phyloP scores from a whole-genome alignment of 2,888 invertebrate genomes.

The Scaptomyza caliginosa region DNA sequence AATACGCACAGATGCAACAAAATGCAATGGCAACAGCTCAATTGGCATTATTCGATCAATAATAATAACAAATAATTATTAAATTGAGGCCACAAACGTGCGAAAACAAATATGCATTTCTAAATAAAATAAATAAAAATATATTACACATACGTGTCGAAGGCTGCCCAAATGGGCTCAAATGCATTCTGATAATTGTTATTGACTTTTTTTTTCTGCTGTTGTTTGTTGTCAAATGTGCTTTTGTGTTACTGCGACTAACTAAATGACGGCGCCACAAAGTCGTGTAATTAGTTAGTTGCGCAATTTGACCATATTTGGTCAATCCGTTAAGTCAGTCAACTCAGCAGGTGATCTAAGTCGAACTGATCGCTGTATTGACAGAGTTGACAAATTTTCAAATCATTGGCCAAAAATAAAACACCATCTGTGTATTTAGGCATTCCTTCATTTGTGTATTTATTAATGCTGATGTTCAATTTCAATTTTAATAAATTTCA shows the following conservation, averaged over 20 bases:
- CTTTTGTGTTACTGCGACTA: slow-evolving; percentile 49
- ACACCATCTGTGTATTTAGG: slow-evolving; percentile 27
- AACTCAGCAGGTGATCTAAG: slow-evolving; percentile 62
- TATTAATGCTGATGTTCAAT: slow-evolving; percentile 30
- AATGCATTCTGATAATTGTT: slow-evolving; percentile 42
- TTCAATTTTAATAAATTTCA: slow-evolving; percentile 22
- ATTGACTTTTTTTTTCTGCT: slow-evolving; percentile 7
- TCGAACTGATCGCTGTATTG: slow-evolving; percentile 17
- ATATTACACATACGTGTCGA: slow-evolving; percentile 73
- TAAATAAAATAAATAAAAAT: slow-evolving; percentile 47
- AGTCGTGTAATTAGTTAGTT: slow-evolving; percentile 72
- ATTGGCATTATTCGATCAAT: slow-evolving; percentile 62
- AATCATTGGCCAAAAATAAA: slow-evolving; percentile 53
- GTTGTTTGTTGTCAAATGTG: slow-evolving; percentile 2
- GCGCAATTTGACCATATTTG: slow-evolving; percentile 59
- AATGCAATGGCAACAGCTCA: slow-evolving; percentile 53
- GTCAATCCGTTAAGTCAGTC: slow-evolving; percentile 21
- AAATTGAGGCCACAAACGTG: slow-evolving; percentile 66
- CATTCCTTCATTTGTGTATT: slow-evolving; percentile 9
- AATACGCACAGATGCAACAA: slow-evolving; percentile 47
- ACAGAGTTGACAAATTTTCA: slow-evolving; percentile 43
- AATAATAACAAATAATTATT: slow-evolving; percentile 17
- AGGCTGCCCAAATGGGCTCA: slow-evolving; percentile 53
- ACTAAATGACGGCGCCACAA: slow-evolving; percentile 56
- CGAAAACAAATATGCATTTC: slow-evolving; percentile 56